Evolutionary conservation across 2,113 vertebrate genomes (phyloP).

Genomic region (Ailuropoda melanoleuca): DNA sequence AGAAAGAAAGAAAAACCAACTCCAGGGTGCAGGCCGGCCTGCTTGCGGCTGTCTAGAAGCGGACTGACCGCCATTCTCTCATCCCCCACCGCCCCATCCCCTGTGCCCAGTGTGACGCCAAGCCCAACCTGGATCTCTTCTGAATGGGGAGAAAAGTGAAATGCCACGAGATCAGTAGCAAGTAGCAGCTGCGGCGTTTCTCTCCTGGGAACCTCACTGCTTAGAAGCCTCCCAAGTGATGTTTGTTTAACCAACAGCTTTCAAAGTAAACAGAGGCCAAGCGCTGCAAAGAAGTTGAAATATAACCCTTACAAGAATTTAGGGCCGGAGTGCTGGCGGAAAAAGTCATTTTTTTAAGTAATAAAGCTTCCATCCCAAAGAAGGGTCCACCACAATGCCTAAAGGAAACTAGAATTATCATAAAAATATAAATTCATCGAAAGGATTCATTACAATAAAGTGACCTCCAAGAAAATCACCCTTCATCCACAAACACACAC

Average conservation of each 20-base stretch:
- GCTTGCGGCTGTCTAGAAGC: not conserved
- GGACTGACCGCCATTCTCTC: not conserved
- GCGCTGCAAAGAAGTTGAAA: constrained; percentile 60
- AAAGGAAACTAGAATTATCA: not conserved
- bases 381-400: not conserved
- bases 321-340: not conserved
- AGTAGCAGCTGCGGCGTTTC: constrained; percentile 69
- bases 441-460: constrained; percentile 4
- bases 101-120: constrained; percentile 34
- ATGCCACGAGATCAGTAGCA: constrained; percentile 73
- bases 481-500: not conserved
- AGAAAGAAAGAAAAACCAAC: not conserved
- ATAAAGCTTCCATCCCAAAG: not conserved
- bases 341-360: not conserved
- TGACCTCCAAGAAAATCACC: constrained; percentile 10
- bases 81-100: not conserved
- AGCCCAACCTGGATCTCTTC: constrained; percentile 55
- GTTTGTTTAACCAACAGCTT: constrained; percentile 81
- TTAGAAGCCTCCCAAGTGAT: constrained; percentile 64
- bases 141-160: not conserved
- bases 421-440: not conserved
- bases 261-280: constrained; percentile 69
- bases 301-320: constrained; percentile 36
- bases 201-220: constrained; percentile 73
- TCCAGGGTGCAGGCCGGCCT: constrained; percentile 48